Base-by-base conservation (phyloP, 2,113 vertebrate genomes). In the Onychorhynchus coronatus region DNA sequence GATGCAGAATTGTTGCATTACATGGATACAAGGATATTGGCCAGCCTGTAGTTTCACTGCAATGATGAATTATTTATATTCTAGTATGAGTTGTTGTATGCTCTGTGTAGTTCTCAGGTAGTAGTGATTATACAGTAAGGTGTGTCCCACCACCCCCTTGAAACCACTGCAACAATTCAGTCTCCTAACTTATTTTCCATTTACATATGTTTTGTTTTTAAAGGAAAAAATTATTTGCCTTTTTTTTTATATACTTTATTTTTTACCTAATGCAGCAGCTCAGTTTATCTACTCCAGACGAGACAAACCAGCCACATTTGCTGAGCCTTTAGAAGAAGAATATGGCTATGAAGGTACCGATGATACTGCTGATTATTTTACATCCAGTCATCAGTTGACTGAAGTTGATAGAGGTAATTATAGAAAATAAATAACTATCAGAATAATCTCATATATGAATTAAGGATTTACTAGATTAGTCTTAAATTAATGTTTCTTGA, bases 211-310 rank as follows among this genome's bases (percentile, higher is more conserved):
- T 88, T 67, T 91, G 14, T 46, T 52, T 95, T 77, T 61, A 81
- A 94, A 74, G 35, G 25, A 67, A 71, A 59, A 49, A 14, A 24
- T 9, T 59, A 31, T 25, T 33, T 17, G n/a, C n/a, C n/a, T 31
- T 72, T 59, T 19, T 42, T 42, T 56, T 49, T 59, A 62, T 58
- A 83, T 79, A 18, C 46, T 94, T 81, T 89, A 12, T 28, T 91
- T 91, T 94, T 87, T 68, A 82, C 37, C 89, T 96, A 97, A 58
- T 97, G 81, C 93, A 99, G 99, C 99, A 93, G 99, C 99, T 97
- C 99, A 99, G 44, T 99, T 99, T 97, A 99, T 99, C 96, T 99
- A 99, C 96, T 99, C 99, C 15, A 98, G 98, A 85, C 98, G 98
- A 96, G 99, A 99, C 74, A 98, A 98, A 67, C 98, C 98, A 81